Base-by-base conservation (phyloP, 2,113 vertebrate species). In the Ochotona curzoniae region DNA sequence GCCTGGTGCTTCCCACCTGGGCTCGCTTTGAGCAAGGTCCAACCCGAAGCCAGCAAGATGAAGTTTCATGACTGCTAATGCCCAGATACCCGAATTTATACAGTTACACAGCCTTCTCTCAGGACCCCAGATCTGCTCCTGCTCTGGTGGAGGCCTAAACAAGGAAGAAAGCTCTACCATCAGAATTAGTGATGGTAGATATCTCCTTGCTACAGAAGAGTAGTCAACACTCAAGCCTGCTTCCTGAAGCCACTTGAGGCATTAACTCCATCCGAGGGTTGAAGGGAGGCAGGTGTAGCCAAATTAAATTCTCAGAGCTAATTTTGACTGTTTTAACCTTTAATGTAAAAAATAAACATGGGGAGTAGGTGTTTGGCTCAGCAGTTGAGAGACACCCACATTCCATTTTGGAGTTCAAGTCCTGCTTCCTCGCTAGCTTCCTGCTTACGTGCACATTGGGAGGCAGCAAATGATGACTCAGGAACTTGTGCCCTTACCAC, bases 301-400 rank as follows among this genome's bases (percentile, higher is more conserved):
- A 13, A 69, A 57, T 38, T 25, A 57, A 67, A 51, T 54, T 93
- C 78, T 57, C 44, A 66, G 86, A 92, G 88, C 61, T 67, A 74
- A 91, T 30, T 93, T 84, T 81, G 57, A 54, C 80, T 30, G 80
- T 28, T 83, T 87, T 94, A 76, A 78, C 14, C 23, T 89, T 73
- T 81, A 83, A 63, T 74, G 83, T 87, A 84, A 83, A 92, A 57
- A 57, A 18, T 57, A 57, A 57, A 57, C 54, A 57, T 20, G 14
- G 18, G 17, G 54, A 18, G 54, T 57, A 57, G 54, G 54, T 57
- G 54, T 57, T 57, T 57, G 54, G 54, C 54, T 17, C 54, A 57
- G 54, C 17, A 57, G 54, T 18, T 57, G 18, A 57, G 54, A 57
- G 54, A 57, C 17, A 57, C 54, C 54, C 18, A 57, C 54, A 11